Conservation (phyloP, 2,888 invertebrate species). For the Euzetes globulus region DNA sequence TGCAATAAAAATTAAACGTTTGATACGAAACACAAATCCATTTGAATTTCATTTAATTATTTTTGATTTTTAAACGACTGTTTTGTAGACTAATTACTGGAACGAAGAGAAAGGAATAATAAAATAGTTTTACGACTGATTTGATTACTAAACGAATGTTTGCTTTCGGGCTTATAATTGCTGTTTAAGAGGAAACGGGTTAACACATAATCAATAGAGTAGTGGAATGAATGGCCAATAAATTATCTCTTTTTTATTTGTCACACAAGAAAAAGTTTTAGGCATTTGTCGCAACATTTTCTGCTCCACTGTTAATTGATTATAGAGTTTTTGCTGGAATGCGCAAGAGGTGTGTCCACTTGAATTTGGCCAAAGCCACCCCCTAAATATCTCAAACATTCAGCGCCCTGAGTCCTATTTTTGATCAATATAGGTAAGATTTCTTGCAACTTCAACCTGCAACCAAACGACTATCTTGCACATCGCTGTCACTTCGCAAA, state of each 20-base stretch:
- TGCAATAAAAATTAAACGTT: conserved; percentile 1
- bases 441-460: too few relatives aligned
- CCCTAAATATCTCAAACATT: too few relatives aligned
- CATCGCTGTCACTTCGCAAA: too few relatives aligned
- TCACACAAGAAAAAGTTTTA: background rate
- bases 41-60: background rate
- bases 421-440: too few relatives aligned
- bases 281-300: background rate
- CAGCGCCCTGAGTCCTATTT: too few relatives aligned
- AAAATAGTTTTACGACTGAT: background rate
- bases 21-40: background rate
- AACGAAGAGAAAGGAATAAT: background rate
- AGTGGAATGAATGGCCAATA: background rate
- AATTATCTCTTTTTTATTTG: background rate
- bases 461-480: too few relatives aligned
- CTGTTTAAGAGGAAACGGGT: background rate
- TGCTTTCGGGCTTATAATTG: background rate
- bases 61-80: background rate
- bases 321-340: too few relatives aligned
- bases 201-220: conserved; percentile 13
- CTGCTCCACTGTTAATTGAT: too few relatives aligned
- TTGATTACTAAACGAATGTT: background rate
- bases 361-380: too few relatives aligned
- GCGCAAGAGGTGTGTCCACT: too few relatives aligned
- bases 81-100: background rate